phyloP scores from a whole-genome alignment of 2,888 invertebrate species.

The Rhamnusium bicolor region DNA sequence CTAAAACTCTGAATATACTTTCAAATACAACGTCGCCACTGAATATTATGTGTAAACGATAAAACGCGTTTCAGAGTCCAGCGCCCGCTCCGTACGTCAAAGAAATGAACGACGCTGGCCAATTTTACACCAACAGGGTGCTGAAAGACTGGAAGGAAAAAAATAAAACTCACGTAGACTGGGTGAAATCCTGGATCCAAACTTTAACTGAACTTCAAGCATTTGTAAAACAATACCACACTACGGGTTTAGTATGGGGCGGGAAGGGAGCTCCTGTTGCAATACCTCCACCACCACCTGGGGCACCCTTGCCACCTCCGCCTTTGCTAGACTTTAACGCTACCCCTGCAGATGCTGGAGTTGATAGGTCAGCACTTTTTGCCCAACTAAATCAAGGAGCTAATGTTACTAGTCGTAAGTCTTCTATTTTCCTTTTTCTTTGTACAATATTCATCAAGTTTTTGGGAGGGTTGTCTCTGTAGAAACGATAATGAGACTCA shows the following conservation, averaged over 20 bases:
- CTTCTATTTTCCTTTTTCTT: constrained; percentile 11
- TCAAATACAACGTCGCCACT: background rate
- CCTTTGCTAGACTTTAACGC: constrained; percentile 76
- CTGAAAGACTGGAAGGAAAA: constrained; percentile 98
- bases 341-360: constrained; percentile 70
- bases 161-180: constrained; percentile 91
- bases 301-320: constrained; percentile 66
- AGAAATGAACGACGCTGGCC: constrained; percentile 96
- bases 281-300: constrained; percentile 82
- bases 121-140: constrained; percentile 96
- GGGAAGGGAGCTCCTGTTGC: constrained; percentile 66
- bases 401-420: constrained; percentile 87
- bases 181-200: constrained; percentile 94
- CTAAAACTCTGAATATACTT: too few species aligned
- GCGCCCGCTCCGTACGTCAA: constrained; percentile 96
- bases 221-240: constrained; percentile 94
- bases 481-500: too few species aligned
- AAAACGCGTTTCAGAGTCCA: constrained; percentile 73
- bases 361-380: constrained; percentile 92
- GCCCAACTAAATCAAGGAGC: constrained; percentile 95
- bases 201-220: constrained; percentile 88
- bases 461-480: too few species aligned
- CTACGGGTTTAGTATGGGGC: constrained; percentile 96
- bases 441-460: too few species aligned
- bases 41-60: background rate